These are phyloP conservation scores for Siderastrea radians DNA, from an alignment of 92 coral and sea anemone genomes.

Conservation along the genomic window DNA sequence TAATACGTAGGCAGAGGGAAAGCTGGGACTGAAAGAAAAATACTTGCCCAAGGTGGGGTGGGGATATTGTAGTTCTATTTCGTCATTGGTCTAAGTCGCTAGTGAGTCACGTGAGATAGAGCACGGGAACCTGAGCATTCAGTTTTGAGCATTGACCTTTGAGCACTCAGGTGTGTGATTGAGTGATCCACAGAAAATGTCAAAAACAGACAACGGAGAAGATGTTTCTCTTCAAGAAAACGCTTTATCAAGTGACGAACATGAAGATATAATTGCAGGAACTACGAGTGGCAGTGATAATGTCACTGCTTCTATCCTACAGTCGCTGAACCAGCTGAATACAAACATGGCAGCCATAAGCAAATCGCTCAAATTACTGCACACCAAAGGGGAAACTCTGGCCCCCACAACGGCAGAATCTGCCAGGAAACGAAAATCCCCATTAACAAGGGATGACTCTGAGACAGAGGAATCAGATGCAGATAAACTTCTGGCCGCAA, in stretches of 20 bases:
- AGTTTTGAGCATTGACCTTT: conserved; percentile 1
- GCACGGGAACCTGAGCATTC: conserved; percentile 17
- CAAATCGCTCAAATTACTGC: too few species aligned
- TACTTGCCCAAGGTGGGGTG: too few species aligned
- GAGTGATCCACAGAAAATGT: background rate
- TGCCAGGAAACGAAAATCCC: too few species aligned
- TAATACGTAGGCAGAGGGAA: too few species aligned
- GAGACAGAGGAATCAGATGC: background rate
- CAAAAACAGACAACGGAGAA: background rate
- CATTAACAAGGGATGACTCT: background rate
- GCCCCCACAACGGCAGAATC: too few species aligned
- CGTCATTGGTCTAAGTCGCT: conserved; percentile 19
- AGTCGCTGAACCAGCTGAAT: too few species aligned
- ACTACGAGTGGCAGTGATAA: background rate
- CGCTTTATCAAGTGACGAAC: too few species aligned
- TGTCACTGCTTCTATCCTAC: background rate
- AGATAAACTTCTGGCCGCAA: background rate
- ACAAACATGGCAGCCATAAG: too few species aligned
- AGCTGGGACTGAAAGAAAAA: too few species aligned
- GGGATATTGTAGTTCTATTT: background rate
- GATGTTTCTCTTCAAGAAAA: too few species aligned
- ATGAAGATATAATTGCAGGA: too few species aligned
- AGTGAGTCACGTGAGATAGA: conserved; percentile 15
- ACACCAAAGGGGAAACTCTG: too few species aligned
- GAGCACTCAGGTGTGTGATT: background rate